Evolutionary conservation across 2,113 vertebrate species (phyloP), one percentile per base, ranked within the genome.

Genomic region (Ophiodon elongatus): DNA sequence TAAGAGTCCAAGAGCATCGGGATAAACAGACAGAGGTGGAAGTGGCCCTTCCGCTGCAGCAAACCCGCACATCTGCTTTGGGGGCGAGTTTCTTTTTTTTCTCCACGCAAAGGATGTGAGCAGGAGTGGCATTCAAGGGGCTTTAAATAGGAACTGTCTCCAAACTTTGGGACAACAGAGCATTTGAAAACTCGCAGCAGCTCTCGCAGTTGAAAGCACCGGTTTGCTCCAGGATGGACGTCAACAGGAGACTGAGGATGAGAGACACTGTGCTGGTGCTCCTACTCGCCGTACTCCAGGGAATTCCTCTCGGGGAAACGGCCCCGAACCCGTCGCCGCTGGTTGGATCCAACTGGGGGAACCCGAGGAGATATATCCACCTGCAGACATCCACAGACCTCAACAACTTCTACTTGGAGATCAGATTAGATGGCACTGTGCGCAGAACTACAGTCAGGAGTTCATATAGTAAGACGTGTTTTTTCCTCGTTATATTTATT

Each of bases 321-420:
- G 89, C 60, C 39, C 84, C 93, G 35, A 94, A 94, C 68, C 90
- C 89, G 7, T 96, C 95, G 29, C 97, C 97, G 0, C 92, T 98
- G 82, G 95, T 97, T 6, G 91, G 93, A 70, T 95, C 96, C 88
- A 96, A 90, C 92, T 98, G 97, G 97, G 96, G 96, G 10, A 95
- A 94, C 89, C 94, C 95, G 54, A 94, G 96, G 65, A 92, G 45
- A 85, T 96, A 97, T 84, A 84, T 95, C 23, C 98, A 99, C 89
- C 94, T 96, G 89, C 94, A 95, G 90, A 95, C 95, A 2, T 94
- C 93, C 72, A 94, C 95, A 23, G 95, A 96, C 1, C 76, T 95
- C 33, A 96, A 92, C 94, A 98, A 96, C 93, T 97, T 96, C 93
- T 98, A 98, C 90, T 94, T 99, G 84, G 97, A 98, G 85, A 98